These are phyloP conservation scores for Hypothenemus hampei DNA, from an alignment of 1,140 invertebrate genomes.

Conservation along the genomic window DNA sequence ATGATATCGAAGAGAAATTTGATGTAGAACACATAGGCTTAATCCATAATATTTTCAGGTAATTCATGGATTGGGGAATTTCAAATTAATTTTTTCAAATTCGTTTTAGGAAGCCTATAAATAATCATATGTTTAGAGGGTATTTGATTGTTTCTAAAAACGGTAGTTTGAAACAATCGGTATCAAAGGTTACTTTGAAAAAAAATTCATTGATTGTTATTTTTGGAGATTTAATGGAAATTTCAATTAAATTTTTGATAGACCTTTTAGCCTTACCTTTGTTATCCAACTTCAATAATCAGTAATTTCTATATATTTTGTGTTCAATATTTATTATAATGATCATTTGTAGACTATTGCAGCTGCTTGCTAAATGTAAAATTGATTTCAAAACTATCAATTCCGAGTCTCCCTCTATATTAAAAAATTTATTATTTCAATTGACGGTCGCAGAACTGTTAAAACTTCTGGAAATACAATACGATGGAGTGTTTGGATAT, in stretches of 20 bases:
- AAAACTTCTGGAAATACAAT: constrained; percentile 56
- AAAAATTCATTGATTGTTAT: background rate
- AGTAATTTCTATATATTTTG: background rate
- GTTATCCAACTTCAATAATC: background rate
- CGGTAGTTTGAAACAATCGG: background rate
- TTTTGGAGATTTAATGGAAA: background rate
- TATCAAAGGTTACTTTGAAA: background rate
- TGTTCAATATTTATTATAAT: background rate
- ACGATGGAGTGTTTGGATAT: constrained; percentile 77
- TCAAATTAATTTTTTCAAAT: background rate
- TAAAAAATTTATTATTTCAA: constrained; percentile 56
- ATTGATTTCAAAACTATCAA: constrained; percentile 25
- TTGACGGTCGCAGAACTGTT: constrained; percentile 74
- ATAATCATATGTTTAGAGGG: constrained; percentile 54
- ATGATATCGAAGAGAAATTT: constrained; percentile 55
- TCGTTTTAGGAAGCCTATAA: constrained; percentile 48
- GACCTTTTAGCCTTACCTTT: background rate
- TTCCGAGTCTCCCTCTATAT: too few relatives aligned
- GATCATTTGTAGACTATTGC: constrained; percentile 1
- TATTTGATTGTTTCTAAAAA: constrained; percentile 50
- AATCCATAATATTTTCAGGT: constrained; percentile 46
- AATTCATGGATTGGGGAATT: background rate
- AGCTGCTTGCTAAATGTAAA: background rate
- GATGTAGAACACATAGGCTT: constrained; percentile 54
- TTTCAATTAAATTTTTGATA: background rate